Base-by-base conservation (phyloP, 1,140 invertebrate species). In the Trichomalopsis sarcophagae region DNA sequence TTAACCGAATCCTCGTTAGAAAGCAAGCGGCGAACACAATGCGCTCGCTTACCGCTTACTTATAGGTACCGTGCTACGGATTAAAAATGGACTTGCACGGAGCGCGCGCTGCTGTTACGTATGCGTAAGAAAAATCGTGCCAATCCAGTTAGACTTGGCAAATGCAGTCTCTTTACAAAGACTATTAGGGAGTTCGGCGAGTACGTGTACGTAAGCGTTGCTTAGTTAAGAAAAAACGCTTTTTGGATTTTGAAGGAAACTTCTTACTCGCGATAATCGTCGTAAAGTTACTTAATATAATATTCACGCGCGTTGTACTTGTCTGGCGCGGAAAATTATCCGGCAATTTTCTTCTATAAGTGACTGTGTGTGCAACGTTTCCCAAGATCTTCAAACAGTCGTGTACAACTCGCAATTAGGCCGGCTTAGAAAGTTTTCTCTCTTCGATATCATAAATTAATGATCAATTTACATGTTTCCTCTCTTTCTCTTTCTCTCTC, bases 1-100 rank as follows among this genome's bases (percentile, higher is more conserved):
- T 84, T 80, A 80, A 69, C 68, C 44, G 77, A 68, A 80, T 80
- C 77, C 77, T 75, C 47, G 69, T 80, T 84, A 75, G 83, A 84
- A 84, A 84, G 77, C 77, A 36, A 78, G 62, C 33, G 14, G 14
- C 13, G 69, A 80, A 17, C 21, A 80, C 77, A 80, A 84, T 84
- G 76, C 66, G 62, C 55, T 1, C 76, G n/a, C 55, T 30, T 9
- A 50, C 9, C 7, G 33, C 13, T 7, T 36, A 74, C 17, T 17
- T n/a, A 75, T 21, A 36, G 33, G 14, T n/a, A 75, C 47, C 7
- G 55, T 62, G 55, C 55, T 5, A 1, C 40, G 10, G 40, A 44
- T 44, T 44, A 44, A 44, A 44, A 44, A 55, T 55, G 17, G 17
- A 17, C 17, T 17, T 55, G 23, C 30, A 55, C 23, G n/a, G 30